A percentile compares a stretch with the other conserved stretches of the same genome.
These are phyloP conservation scores for Synanceia verrucosa DNA, from an alignment of 2,797 vertebrate genomes.

Conservation along the genomic window DNA sequence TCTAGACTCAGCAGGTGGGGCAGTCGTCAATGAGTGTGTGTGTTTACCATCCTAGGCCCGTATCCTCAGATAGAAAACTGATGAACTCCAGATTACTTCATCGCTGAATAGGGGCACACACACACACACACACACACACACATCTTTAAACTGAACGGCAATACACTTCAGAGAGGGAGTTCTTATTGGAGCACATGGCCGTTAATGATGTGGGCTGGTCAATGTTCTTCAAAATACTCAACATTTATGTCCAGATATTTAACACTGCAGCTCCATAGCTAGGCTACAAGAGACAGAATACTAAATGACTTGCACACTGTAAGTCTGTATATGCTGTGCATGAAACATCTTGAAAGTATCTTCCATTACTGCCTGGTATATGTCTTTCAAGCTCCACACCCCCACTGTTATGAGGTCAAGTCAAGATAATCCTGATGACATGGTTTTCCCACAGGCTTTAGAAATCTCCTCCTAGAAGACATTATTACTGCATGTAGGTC, in stretches of 20 bases:
- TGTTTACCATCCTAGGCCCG: background rate
- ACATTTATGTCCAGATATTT: too few relatives aligned
- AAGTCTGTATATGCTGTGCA: background rate
- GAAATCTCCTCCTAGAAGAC: too few relatives aligned
- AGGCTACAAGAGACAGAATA: background rate
- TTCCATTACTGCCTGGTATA: background rate
- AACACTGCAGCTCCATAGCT: background rate
- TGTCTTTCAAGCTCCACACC: background rate
- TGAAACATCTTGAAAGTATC: background rate
- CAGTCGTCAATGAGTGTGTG: slow-evolving; percentile 9
- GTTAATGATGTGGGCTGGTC: background rate
- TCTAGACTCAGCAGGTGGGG: slow-evolving; percentile 51
- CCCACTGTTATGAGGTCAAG: background rate
- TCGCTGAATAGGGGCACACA: background rate
- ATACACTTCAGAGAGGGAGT: background rate
- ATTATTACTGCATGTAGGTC: too few relatives aligned
- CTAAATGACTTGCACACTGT: background rate
- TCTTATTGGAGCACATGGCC: background rate
- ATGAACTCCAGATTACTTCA: background rate
- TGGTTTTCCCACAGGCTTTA: too few relatives aligned
- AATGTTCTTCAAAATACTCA: background rate
- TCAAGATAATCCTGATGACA: background rate
- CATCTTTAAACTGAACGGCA: background rate
- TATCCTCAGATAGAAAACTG: slow-evolving; percentile 8
- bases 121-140: background rate